Evolutionary conservation across 1,140 invertebrate species (phyloP).

Genomic region (Mizuhopecten yessoensis): DNA sequence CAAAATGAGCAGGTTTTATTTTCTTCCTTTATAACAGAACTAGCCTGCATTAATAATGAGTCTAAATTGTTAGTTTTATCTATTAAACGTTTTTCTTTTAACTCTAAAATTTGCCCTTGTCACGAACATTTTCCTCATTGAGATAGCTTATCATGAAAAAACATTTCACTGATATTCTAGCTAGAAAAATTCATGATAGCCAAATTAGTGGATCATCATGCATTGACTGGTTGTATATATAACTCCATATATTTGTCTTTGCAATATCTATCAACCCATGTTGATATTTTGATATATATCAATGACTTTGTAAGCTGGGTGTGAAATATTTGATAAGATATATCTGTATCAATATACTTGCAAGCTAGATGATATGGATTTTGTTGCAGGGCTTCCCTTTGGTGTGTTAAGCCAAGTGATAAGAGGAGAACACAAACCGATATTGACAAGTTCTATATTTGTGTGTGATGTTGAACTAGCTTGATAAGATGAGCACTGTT

Average conservation of each 20-base stretch:
- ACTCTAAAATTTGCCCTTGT: not conserved
- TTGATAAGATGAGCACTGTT: not conserved
- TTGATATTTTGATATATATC: slow-evolving; percentile 3
- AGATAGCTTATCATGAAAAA: not conserved
- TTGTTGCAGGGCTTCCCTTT: not conserved
- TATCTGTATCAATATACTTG: not conserved
- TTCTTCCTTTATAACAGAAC: not conserved
- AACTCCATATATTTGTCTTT: not conserved
- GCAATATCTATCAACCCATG: not conserved
- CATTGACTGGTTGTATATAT: too few relatives aligned
- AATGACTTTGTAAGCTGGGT: not conserved
- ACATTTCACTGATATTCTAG: not conserved
- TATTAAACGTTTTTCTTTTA: not conserved
- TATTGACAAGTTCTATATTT: not conserved
- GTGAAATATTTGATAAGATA: slow-evolving; percentile 26
- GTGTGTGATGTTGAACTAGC: not conserved
- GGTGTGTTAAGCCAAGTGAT: not conserved
- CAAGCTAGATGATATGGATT: not conserved
- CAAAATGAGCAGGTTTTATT: slow-evolving; percentile 35
- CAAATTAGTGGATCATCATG: too few relatives aligned
- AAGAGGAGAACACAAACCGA: not conserved
- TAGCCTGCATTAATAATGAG: not conserved
- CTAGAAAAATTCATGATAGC: not conserved
- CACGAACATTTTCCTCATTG: slow-evolving; percentile 24
- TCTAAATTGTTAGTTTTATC: not conserved